A percentile compares a stretch with the other conserved stretches of the same genome.
Evolutionary conservation across 53 echinoderm and acorn worm species (phyloP).

Genomic region (Glandiceps talaboti): DNA sequence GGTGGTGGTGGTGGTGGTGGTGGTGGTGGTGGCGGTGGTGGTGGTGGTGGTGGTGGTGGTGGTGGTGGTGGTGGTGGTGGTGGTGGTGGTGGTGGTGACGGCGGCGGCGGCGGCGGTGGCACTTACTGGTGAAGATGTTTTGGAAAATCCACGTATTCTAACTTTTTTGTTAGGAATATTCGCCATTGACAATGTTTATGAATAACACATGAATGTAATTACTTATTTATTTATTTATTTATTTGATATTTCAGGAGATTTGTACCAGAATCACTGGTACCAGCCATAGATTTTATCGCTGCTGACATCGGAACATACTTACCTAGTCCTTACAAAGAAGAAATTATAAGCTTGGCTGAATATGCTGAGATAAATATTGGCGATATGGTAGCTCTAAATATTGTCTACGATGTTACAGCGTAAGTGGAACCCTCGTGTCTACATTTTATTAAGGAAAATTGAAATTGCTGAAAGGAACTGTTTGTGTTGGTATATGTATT

Average conservation of each 20-base stretch:
- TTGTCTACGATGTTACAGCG: conserved; percentile 76
- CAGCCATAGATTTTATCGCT: conserved; percentile 33
- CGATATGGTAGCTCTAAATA: conserved; percentile 39
- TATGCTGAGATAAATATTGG: conserved; percentile 35
- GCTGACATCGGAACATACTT: conserved; percentile 38
- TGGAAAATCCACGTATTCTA: no score
- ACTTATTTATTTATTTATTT: not conserved
- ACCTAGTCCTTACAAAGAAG: conserved; percentile 60
- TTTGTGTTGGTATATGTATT: not conserved
- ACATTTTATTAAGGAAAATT: not conserved
- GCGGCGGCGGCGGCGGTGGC: no score
- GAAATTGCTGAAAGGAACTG: no score
- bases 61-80: no score
- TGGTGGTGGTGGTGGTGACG: no score
- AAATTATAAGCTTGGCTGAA: conserved; percentile 74
- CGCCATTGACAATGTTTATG: no score
- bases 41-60: not conserved
- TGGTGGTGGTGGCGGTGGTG: not conserved
- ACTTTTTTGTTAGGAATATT: no score
- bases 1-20: not conserved
- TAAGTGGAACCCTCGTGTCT: no score
- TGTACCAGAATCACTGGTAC: conserved; percentile 11
- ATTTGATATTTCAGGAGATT: conserved; percentile 17
- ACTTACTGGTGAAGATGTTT: no score
- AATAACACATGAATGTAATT: no score